Base-by-base conservation (phyloP, 1,140 invertebrate species). In the Diachasmimorpha longicaudata region DNA sequence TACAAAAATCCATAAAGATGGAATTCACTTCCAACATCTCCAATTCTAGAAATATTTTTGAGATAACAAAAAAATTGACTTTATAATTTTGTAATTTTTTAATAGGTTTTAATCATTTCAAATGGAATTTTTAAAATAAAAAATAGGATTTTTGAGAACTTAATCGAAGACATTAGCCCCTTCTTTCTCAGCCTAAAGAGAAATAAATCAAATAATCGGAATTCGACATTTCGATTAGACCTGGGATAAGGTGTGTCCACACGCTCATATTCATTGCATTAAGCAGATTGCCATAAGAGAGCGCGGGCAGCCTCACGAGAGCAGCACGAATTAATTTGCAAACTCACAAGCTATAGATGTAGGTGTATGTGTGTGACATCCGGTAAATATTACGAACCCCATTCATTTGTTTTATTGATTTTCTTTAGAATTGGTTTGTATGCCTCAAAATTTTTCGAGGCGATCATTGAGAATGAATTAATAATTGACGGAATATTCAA, bases 331-430 rank as follows among this genome's bases (percentile, higher is more conserved):
- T 78, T 78, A 76, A 78, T 78, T 78, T 76, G 77, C 71, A 76
- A 78, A 76, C 74, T 78, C 74, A 70, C 55, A 78, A 39, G 10
- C 66, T 0, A 16, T 16, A 39, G 71, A 42, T 58, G 77, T 78
- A 66, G 77, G 70, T 66, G 77, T 78, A 74, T 58, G 74, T 78
- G 77, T 58, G 74, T 78, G 76, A 78, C 74, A 78, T 78, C 77
- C 77, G 77, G 77, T 76, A 74, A 31, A 55, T 72, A 72, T 46
- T 31, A 46, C 31, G 48, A 31, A 67, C 48, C 42, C 21, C 37
- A 48, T 44, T 58, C 58, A 48, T 66, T 58, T 23, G 21, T 74
- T 71, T 52, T 42, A 58, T 66, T 70, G 46, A 25, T 67, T 72
- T 37, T 72, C 21, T 66, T 37, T 44, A 19, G 31, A 10, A 13